Evolutionary conservation across 2,888 invertebrate species (phyloP), one percentile per base, ranked within the genome.

Genomic region (Drosophila demipolita): DNA sequence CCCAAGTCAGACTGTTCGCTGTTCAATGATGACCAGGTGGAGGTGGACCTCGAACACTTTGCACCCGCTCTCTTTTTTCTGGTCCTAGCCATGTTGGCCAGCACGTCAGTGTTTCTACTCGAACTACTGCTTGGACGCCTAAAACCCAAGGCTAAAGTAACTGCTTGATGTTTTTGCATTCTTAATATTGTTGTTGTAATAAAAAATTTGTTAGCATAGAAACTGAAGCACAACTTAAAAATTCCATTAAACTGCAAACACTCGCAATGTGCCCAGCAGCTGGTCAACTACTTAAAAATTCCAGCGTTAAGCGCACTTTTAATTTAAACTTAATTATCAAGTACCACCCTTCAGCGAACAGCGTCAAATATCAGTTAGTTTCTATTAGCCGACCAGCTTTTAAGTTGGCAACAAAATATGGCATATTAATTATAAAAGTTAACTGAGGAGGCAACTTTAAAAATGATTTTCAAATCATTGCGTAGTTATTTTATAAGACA

Each of bases 21-120:
- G 7, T 75, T 83, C 15, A 79, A 80, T 57, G 76, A 84, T 35
- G 75, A 73, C 35, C 82, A 90, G 36, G 91, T 90, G n/a, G 84
- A 89, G 52, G 91, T 92, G 32, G 91, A 93, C 69, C 75, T 93
- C 20, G 83, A 87, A 36, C 91, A 92, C 73, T 93, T 93, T 80
- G 80, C 89, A 17, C 92, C 92, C 12, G 92, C 91, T 0, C 71
- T 92, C 9, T 81, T 84, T 9, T 79, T 90, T 23, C 70, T 92
- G 36, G 66, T 73, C 5, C 60, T 89, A 3, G 89, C 90, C 52
- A 90, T 91, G 78, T 2, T 91, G 59, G 70, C 60, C 29, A 88
- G 92, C 65, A 33, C 53, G 1, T 6, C 64, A 17, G 83, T 83
- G 5, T 80, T 91, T 35, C 33, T 87, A 12, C 33, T 86, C 33